Base-by-base conservation (phyloP, 2,113 vertebrate species). In the Donacobius atricapilla region DNA sequence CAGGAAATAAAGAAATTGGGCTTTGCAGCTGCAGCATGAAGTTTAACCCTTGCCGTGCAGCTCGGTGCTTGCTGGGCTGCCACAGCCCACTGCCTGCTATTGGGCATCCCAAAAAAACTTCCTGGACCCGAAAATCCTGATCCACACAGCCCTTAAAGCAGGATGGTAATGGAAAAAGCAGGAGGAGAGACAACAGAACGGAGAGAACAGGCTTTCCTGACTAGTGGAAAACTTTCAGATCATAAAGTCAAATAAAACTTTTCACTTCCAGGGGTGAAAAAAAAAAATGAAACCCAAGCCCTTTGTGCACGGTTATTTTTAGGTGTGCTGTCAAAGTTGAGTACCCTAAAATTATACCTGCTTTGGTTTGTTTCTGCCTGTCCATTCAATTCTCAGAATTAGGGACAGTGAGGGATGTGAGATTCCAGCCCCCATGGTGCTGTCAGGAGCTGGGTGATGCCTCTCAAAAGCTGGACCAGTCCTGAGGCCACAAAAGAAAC, bases 1-100 rank as follows among this genome's bases (percentile, higher is more conserved):
- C 98, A 98, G 98, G 98, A 98, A 98, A 98, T 97, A 94, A 94
- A 98, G 97, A 95, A 97, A 97, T 93, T 92, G 96, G 97, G 87
- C 94, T 87, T 97, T 92, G 94, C 86, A 95, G 97, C 94, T 96
- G 96, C 84, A 50, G 96, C 92, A 96, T 66, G 79, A 87, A 87
- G 83, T 72, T 97, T 98, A 98, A 98, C 98, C 95, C 97, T 98
- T 97, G 22, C 90, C 1, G 1, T 70, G 94, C 96, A 37, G 86
- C 25, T 10, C 9, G 8, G 89, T 11, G 45, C 56, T 70, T 7
- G 68, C 87, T 78, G 4, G 11, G 42, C 80, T 54, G 72, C 47
- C 58, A 37, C 61, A 19, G 82, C 5, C 4, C 2, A 4, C 2
- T 31, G 42, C 56, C 68, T 58, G 86, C 72, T 47, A 0, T 44